phyloP scores from a whole-genome alignment of 1,140 invertebrate species.

The Bombus vancouverensis region DNA sequence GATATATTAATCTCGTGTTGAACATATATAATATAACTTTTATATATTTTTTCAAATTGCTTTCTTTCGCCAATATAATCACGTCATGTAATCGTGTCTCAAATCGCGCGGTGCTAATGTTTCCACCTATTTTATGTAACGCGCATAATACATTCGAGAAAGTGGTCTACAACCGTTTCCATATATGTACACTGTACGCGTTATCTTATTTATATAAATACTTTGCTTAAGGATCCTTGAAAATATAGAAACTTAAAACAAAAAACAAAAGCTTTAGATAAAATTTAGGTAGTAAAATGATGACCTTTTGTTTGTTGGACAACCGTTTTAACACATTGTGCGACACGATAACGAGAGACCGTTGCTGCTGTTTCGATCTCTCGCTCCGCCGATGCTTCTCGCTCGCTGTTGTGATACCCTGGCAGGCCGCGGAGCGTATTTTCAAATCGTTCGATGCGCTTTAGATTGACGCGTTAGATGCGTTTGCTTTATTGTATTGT shows the following conservation, averaged over 20 bases:
- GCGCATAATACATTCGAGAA: no score
- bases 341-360: background rate
- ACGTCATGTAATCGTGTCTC: no score
- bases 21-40: no score
- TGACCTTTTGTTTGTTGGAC: background rate
- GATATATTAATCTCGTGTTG: no score
- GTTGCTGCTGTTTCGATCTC: background rate
- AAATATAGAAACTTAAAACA: background rate
- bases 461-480: constrained; percentile 15
- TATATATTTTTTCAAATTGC: no score
- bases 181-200: no score
- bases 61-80: no score
- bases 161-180: no score
- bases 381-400: background rate
- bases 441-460: constrained; percentile 17
- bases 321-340: background rate
- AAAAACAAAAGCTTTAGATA: background rate
- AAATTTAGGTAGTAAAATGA: background rate
- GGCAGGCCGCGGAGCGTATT: background rate
- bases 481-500: background rate
- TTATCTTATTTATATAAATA: no score
- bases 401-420: background rate
- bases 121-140: no score
- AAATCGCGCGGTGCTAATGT: no score
- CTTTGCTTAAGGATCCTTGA: background rate